Base-by-base conservation (phyloP, 2,888 invertebrate genomes). In the Amphipyra berbera region DNA sequence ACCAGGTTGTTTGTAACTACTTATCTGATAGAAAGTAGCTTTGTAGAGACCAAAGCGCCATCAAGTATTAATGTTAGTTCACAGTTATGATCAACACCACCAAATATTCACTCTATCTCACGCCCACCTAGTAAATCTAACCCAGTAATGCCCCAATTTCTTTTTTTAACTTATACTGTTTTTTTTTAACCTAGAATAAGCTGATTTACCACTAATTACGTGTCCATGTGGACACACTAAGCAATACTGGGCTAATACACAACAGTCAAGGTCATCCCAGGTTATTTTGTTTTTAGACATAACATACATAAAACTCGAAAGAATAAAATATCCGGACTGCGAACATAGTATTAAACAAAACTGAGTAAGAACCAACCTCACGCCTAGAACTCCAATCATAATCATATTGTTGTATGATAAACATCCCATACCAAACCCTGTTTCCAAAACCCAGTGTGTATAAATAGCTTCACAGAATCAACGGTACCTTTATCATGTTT, bases 401-500 rank as follows among this genome's bases (percentile, higher is more conserved):
- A 50, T 62, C 46, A 38, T 5, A 48, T 52, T 55, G 1, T 37
- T 33, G 44, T 75, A 46, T 37, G 47, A 52, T 40, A 58, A 57
- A 52, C 6, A 45, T 21, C 76, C 72, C 44, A 72, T 61, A 74
- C 75, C 68, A 55, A 41, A 59, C 73, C 79, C n/a, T n/a, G 65
- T 56, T 53, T 77, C 77, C 78, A 60, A 72, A 76, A 69, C 79
- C 78, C 78, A 78, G 65, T 73, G 73, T 75, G 61, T 73, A 84
- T 76, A 78, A 81, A 81, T 74, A 83, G 76, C 79, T 73, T 85
- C 82, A 88, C 81, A 84, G 79, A 88, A 89, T 85, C 73, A 87
- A 86, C 82, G 87, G 87, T 93, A 94, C 93, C 93, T 94, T 90
- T 85, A 89, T 88, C 83, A 82, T 87, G 86, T 86, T 88, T 94